These are phyloP conservation scores for Megaleporinus macrocephalus DNA, from an alignment of 2,113 vertebrate genomes.

Conservation along the genomic window DNA sequence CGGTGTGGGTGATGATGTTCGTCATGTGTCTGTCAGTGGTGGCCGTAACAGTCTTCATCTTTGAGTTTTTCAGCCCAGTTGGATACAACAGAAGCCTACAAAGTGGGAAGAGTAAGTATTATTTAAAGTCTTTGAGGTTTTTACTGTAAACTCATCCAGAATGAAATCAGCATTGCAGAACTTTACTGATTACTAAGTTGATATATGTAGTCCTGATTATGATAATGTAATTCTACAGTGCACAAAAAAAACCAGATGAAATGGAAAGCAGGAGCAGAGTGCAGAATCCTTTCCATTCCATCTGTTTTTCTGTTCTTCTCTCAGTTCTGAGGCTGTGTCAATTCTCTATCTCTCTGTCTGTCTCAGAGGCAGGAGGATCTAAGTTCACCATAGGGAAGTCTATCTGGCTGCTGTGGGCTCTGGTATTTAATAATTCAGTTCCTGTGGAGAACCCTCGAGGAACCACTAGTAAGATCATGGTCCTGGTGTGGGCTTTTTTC, in stretches of 20 bases:
- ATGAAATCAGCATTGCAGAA: slow-evolving; percentile 43
- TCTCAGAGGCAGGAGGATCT: slow-evolving; percentile 80
- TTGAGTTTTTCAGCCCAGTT: slow-evolving; percentile 90
- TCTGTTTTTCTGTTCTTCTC: slow-evolving; percentile 6
- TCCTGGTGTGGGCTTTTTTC: slow-evolving; percentile 89
- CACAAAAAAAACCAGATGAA: slow-evolving; percentile 8
- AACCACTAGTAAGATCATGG: slow-evolving; percentile 97
- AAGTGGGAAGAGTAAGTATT: slow-evolving; percentile 85
- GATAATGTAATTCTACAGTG: slow-evolving; percentile 36
- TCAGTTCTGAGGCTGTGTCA: background rate
- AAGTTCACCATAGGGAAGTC: slow-evolving; percentile 94
- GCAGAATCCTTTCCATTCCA: slow-evolving; percentile 5
- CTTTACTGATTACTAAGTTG: slow-evolving; percentile 24
- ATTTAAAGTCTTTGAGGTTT: slow-evolving; percentile 3
- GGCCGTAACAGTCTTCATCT: slow-evolving; percentile 94
- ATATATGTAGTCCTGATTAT: slow-evolving; percentile 33
- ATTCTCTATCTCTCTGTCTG: slow-evolving; percentile 11
- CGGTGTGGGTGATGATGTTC: slow-evolving; percentile 97
- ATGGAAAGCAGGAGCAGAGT: background rate
- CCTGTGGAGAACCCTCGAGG: slow-evolving; percentile 93
- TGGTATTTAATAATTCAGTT: slow-evolving; percentile 96
- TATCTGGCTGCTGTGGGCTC: slow-evolving; percentile 87
- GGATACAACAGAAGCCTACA: slow-evolving; percentile 87
- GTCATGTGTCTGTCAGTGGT: slow-evolving; percentile 96
- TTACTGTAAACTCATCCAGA: slow-evolving; percentile 28